Evolutionary conservation across 2,888 invertebrate genomes (phyloP), one percentile per base, ranked within the genome.

Genomic region (Listrodromus nycthemerus): DNA sequence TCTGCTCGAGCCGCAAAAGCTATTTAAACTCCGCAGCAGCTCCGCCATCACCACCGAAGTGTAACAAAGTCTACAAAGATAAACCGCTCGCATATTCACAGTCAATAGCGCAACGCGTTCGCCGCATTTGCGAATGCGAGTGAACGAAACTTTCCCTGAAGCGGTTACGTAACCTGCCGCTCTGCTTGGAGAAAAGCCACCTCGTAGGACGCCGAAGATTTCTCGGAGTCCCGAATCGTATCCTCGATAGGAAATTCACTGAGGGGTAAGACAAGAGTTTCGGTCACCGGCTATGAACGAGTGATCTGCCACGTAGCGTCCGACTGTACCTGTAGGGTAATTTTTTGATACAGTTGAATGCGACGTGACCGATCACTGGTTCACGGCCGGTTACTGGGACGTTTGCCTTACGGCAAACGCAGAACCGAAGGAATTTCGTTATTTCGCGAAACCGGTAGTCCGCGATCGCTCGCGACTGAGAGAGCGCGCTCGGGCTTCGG

Each of bases 121-220:
- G 21, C 0, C 24, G 21, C n/a, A 16, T 88, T 89, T 82, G 78
- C 71, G 80, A 70, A 67, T 82, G 84, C 85, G 82, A 85, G 77
- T 79, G 85, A 82, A 66, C 80, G 80, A 85, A 89, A 92, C 89
- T 91, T 92, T 91, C 90, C 88, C 89, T 87, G 87, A 88, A 88
- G 87, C 82, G 83, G 86, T 89, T 88, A 87, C 87, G 87, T 88
- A 87, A 89, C 86, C 52, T 30, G 58, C 41, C 48, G 63, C 52
- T 45, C 69, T 13, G 16, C 45, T 8, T 30, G 7, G 21, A 27
- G 37, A n/a, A 10, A 37, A 37, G 37, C 55, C 16, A 13, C n/a
- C 19, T 63, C 13, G 52, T 50, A 45, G 55, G 41, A 75, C 19
- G 55, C 52, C 63, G 71, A 33, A 65, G 52, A 67, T 55, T n/a